A percentile compares a stretch with the other conserved stretches of the same genome.
Conservation (phyloP, 2,888 invertebrate species). For the Pandemis corylana region DNA sequence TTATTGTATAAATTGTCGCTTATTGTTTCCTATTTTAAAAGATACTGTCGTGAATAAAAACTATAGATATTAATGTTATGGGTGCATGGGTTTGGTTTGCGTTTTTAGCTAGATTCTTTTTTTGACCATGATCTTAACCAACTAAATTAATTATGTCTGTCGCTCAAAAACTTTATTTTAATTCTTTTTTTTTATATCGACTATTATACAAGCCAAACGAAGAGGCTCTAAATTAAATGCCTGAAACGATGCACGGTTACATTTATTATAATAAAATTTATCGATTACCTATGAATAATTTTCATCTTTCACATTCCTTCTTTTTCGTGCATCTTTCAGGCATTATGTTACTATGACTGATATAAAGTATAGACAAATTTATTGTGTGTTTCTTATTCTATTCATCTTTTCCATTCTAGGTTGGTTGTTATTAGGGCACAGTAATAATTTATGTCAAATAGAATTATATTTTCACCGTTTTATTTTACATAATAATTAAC, state of each 20-base stretch:
- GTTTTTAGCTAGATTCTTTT: not conserved
- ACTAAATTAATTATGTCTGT: not conserved
- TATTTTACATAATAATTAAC: not conserved
- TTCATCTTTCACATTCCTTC: not conserved
- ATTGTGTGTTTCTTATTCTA: not conserved
- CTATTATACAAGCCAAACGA: not conserved
- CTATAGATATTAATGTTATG: not conserved
- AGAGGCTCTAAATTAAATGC: not conserved
- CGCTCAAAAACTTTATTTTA: not conserved
- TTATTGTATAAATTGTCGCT: not conserved
- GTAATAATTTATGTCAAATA: not conserved
- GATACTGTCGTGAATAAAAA: not conserved
- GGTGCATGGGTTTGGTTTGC: not conserved
- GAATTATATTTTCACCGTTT: not conserved
- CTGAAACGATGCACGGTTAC: not conserved
- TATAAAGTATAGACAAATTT: conserved; percentile 3
- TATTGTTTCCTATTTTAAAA: not conserved
- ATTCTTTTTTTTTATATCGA: not conserved
- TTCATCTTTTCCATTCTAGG: not conserved
- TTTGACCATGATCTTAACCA: not conserved
- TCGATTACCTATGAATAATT: not conserved
- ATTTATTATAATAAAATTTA: not conserved
- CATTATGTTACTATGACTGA: conserved; percentile 4
- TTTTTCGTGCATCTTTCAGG: not conserved
- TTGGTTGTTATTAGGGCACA: not conserved